A percentile compares a stretch with the other conserved stretches of the same genome.
These are phyloP conservation scores for Theretra japonica DNA, from an alignment of 2,888 invertebrate species.

Conservation along the genomic window DNA sequence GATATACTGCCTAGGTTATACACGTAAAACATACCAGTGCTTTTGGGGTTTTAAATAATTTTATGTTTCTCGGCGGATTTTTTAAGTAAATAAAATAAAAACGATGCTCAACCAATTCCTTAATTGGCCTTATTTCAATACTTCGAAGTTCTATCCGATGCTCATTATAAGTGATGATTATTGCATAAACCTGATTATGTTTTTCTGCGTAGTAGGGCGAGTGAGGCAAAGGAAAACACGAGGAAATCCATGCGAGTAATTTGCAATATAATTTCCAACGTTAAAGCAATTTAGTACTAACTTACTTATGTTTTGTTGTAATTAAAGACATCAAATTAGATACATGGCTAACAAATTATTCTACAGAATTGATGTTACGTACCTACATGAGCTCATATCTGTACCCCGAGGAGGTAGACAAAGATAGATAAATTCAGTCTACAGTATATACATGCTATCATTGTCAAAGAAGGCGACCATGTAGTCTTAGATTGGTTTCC, in stretches of 20 bases:
- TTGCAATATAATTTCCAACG: slow-evolving; percentile 18
- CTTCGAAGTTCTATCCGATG: background rate
- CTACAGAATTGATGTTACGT: too few relatives aligned
- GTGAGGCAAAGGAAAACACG: slow-evolving; percentile 10
- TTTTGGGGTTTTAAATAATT: too few relatives aligned
- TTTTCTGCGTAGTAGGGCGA: background rate
- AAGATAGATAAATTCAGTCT: too few relatives aligned
- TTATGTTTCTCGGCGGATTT: too few relatives aligned
- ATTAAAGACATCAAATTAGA: background rate
- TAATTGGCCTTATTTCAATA: background rate
- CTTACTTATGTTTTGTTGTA: slow-evolving; percentile 7
- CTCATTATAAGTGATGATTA: background rate
- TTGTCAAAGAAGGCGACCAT: too few relatives aligned
- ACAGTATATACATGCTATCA: too few relatives aligned
- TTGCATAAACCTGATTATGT: background rate
- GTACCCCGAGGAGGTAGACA: too few relatives aligned
- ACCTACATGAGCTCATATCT: too few relatives aligned
- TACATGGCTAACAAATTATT: too few relatives aligned
- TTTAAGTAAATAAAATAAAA: background rate
- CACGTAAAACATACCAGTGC: too few relatives aligned
- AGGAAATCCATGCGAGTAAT: slow-evolving; percentile 22
- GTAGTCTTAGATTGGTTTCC: too few relatives aligned
- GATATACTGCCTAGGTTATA: too few relatives aligned
- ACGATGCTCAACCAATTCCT: background rate
- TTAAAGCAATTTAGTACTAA: background rate